These are phyloP conservation scores for Clamator glandarius DNA, from an alignment of 2,797 vertebrate species.

Conservation along the genomic window DNA sequence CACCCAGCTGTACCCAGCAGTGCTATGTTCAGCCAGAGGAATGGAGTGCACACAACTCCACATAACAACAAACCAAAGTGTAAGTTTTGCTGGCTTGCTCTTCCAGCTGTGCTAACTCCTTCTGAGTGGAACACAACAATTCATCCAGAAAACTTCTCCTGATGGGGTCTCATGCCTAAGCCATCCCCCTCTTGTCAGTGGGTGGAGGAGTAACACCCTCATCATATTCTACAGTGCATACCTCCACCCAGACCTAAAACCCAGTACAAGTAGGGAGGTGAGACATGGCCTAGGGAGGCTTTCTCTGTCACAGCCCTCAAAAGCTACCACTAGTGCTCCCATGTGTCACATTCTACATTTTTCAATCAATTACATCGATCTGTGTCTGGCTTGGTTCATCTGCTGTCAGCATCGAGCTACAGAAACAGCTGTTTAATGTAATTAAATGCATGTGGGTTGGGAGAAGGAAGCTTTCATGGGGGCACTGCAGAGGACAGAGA, in stretches of 20 bases:
- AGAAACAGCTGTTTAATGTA: neutral
- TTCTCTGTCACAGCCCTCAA: neutral
- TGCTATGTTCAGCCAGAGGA: rapidly evolving
- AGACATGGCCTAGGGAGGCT: neutral
- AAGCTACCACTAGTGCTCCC: neutral
- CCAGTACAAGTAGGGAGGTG: neutral
- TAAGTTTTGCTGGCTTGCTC: neutral
- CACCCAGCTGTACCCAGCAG: neutral
- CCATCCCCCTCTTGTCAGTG: neutral
- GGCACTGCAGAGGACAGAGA: neutral
- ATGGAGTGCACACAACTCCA: neutral
- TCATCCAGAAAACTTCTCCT: neutral
- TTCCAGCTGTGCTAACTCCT: neutral
- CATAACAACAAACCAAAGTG: neutral
- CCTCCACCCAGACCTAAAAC: neutral
- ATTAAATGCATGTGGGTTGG: neutral
- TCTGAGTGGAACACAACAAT: neutral
- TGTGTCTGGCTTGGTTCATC: neutral
- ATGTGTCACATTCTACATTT: neutral
- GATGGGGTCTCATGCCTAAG: neutral
- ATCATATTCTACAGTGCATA: neutral
- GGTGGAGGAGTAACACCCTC: neutral
- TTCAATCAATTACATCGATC: slow-evolving; percentile 13
- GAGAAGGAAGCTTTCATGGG: neutral
- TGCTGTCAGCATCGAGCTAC: neutral